Base-by-base conservation (phyloP, 2,113 vertebrate genomes). In the Alligator mississippiensis region DNA sequence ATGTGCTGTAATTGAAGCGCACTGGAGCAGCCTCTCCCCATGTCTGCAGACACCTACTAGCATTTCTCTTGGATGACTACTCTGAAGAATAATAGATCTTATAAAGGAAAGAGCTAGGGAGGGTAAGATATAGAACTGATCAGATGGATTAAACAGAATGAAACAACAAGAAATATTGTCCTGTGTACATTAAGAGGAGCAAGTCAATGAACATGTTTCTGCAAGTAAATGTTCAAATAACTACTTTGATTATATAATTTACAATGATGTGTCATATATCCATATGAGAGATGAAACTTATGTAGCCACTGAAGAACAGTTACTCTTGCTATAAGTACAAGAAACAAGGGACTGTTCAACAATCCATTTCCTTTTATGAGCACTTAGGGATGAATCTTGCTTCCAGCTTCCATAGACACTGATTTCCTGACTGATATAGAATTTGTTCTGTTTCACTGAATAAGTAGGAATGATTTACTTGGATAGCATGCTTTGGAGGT, bases 161-260 rank as follows among this genome's bases (percentile, higher is more conserved):
- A 82, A 86, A 18, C 28, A 93, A 81, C n/a, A 91, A 16, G 59
- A 25, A 80, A 75, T 87, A 89, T 90, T 75, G 77, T 19, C 77
- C 87, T 70, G 83, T 76, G 8, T 88, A 15, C 59, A 72, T 11
- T 18, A 7, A 62, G 57, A 85, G 30, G 84, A 68, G 28, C 87
- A 25, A 86, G 60, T 81, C 77, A 25, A 22, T 54, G 54, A 54
- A 57, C 86, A 84, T 62, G 77, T 68, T 34, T 58, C 16, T 70
- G 57, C 22, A 34, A 85, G 58, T 74, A 88, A 92, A 19, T 22
- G n/a, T 15, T 90, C 30, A 17, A 85, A 78, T 28, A 93, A 91
- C 84, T 83, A 38, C 11, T 55, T 6, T 38, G 24, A 38, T 93
- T 78, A 47, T 11, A 84, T 57, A 66, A 76, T 22, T 82, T 72